phyloP scores from a whole-genome alignment of 1,140 invertebrate species.

The Bombus confusus region DNA sequence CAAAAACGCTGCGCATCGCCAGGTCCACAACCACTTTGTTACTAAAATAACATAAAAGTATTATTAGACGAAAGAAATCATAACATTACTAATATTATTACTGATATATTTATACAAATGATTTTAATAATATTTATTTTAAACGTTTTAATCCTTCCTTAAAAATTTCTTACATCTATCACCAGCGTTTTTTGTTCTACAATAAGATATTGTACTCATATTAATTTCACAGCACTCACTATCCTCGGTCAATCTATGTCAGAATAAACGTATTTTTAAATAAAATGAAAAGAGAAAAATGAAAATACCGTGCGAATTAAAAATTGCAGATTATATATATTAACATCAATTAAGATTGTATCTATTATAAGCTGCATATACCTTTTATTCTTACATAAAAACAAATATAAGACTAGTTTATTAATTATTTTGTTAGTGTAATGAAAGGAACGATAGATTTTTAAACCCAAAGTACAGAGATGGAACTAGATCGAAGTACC shows the following conservation, averaged over 20 bases:
- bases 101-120: neutral
- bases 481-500: neutral
- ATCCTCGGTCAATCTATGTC: neutral
- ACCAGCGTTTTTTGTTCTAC: neutral
- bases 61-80: neutral
- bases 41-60: constrained; percentile 48
- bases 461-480: neutral
- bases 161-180: neutral
- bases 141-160: neutral
- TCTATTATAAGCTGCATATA: neutral
- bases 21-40: constrained; percentile 67
- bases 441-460: neutral
- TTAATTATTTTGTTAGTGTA: neutral
- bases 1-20: constrained; percentile 64
- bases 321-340: neutral
- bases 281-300: neutral
- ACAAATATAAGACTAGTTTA: neutral
- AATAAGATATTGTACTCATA: neutral
- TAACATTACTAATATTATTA: neutral
- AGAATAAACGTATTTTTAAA: constrained; percentile 15
- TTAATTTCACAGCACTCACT: neutral
- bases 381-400: constrained; percentile 11
- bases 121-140: neutral
- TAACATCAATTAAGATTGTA: neutral
- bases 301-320: neutral